Conservation (phyloP, 2,113 vertebrate genomes). For the Daphoenositta chrysoptera region DNA sequence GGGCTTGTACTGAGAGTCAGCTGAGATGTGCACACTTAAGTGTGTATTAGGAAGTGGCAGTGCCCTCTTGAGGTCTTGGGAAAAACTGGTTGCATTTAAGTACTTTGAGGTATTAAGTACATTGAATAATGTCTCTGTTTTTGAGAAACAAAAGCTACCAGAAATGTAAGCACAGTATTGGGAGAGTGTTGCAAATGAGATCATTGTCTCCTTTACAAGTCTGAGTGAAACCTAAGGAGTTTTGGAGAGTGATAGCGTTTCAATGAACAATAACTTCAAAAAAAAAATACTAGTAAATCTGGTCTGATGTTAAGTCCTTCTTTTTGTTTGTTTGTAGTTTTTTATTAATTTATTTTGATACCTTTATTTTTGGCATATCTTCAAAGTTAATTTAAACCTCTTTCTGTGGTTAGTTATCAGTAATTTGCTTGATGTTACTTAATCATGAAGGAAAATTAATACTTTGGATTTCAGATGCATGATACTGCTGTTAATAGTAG, state of each 20-base stretch:
- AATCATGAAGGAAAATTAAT: neutral
- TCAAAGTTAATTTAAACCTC: neutral
- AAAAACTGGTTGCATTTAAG: neutral
- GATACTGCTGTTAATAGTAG: neutral
- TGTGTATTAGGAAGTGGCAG: neutral
- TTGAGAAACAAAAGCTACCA: neutral
- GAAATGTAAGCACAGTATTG: neutral
- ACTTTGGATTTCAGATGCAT: neutral
- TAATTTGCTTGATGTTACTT: neutral
- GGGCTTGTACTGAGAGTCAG: neutral
- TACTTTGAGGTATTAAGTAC: neutral
- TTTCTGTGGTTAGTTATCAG: neutral
- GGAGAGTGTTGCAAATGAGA: neutral
- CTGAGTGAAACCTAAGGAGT: neutral
- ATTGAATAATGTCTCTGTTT: neutral
- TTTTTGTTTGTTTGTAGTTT: neutral
- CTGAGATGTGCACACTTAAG: neutral
- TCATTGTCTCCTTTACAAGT: neutral
- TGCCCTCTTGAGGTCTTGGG: slow-evolving; percentile 60
- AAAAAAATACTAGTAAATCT: neutral
- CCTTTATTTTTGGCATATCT: neutral
- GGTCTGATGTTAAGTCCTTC: neutral
- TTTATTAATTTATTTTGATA: neutral
- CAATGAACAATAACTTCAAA: neutral
- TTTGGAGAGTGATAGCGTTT: neutral